Base-by-base conservation (phyloP, 2,113 vertebrate species). In the Vidua chalybeata region DNA sequence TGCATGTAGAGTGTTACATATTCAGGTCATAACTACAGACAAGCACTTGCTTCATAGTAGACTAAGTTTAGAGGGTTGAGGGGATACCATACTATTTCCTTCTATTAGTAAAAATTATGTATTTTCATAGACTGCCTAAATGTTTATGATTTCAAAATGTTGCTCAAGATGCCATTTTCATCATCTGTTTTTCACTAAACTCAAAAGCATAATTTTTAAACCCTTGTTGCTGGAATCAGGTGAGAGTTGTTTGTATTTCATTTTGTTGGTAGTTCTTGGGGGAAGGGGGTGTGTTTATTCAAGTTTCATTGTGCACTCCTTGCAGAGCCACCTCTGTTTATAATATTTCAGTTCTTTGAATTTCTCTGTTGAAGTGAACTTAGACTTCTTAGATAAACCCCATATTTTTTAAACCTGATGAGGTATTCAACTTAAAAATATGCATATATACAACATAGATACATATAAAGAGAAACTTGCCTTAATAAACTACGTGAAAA, bases 401-500 rank as follows among this genome's bases (percentile, higher is more conserved):
- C 6, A 72, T 6, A 55, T 39, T 56, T 68, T 74, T 68, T 46
- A 74, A 88, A 61, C 10, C 5, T 55, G 10, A 62, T 8, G 4
- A 68, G 17, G 2, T 43, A 79, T 8, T 45, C 56, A 10, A 31
- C 11, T 61, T 22, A 84, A 62, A 30, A 59, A 52, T 5, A 35
- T 2, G 8, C 5, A 14, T 9, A 35, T 8, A 27, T 2, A 48
- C 7, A 51, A n/a, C 3, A 33, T 19, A 51, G 5, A 74, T 3
- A 41, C 7, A 48, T 2, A 52, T 1, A n/a, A 7, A 54, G 33
- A 46, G 22, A 69, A 68, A 54, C 2, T 13, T 28, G 9, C 1
- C 3, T 33, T 39, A 30, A 54, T 62, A n/a, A 62, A 39, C 28
- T 24, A 46, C 54, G 28, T 37, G 31, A 23, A 33, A 35, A 90